Evolutionary conservation across 1,140 invertebrate species (phyloP).

Genomic region (Aphelinus certus): DNA sequence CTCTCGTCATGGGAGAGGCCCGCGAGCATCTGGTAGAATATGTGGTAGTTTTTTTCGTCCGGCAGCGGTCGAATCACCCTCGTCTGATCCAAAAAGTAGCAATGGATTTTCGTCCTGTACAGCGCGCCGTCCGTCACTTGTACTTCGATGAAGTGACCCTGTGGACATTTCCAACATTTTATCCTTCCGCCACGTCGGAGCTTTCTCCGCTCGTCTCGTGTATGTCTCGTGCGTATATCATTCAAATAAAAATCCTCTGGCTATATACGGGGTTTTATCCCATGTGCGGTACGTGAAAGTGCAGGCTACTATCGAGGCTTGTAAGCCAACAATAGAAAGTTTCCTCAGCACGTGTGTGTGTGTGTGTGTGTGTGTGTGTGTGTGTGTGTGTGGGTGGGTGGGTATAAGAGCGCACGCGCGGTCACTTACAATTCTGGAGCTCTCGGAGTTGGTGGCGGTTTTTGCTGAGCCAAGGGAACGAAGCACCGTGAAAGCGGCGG

Average conservation of each 20-base stretch:
- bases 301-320: too few species aligned
- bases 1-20: conserved; percentile 88
- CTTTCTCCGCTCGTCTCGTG: too few species aligned
- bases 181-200: too few species aligned
- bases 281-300: too few species aligned
- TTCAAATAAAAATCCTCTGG: too few species aligned
- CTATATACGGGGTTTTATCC: too few species aligned
- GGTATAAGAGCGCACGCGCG: too few species aligned
- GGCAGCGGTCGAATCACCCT: conserved; percentile 85
- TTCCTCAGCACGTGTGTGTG: too few species aligned
- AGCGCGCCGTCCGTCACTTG: conserved; percentile 95
- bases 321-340: too few species aligned
- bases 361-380: too few species aligned
- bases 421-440: conserved; percentile 86
- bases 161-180: conserved; percentile 39
- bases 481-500: conserved; percentile 92
- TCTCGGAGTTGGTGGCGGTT: conserved; percentile 89
- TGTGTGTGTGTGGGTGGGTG: too few species aligned
- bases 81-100: conserved; percentile 93
- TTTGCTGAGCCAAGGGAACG: conserved; percentile 90
- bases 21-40: conserved; percentile 96
- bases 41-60: conserved; percentile 95
- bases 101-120: conserved; percentile 95
- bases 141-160: conserved; percentile 96
- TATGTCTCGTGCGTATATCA: too few species aligned